Evolutionary conservation across 2,797 vertebrate genomes (phyloP), one percentile per base, ranked within the genome.

Genomic region (Nannoperca obscura): DNA sequence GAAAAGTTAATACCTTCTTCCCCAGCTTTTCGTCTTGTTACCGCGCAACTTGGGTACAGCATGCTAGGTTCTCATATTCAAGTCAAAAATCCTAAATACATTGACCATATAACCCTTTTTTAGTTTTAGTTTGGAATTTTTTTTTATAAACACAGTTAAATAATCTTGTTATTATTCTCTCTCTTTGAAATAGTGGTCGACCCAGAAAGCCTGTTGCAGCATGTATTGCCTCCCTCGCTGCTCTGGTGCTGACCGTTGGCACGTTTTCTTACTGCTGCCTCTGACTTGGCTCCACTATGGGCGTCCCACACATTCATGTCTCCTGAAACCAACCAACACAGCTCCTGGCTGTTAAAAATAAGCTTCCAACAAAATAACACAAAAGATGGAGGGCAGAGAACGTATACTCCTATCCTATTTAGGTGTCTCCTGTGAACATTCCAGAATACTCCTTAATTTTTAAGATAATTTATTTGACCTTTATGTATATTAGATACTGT

Each of bases 301-400:
- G 36, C 42, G 17, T 71, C 81, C 65, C 66, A 75, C 86, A 77
- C 52, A 44, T 67, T 73, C 46, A 38, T 77, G 76, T 72, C 62
- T 66, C 36, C 69, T 74, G 70, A 77, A 69, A 53, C 2, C 68
- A 36, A 1, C 76, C 76, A 54, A 72, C 83, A 78, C 58, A 50
- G 42, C 57, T 62, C 22, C 40, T 8, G n/a, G 19, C 64, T 22
- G 50, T 49, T 80, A 58, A 53, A 61, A 62, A 54, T 19, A 54
- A 42, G 30, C 34, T 13, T 47, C 49, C 22, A 59, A 49, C 24
- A 44, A 60, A 42, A 54, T 14, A 47, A 32, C 36, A 69, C 53
- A 46, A 46, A 44, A 27, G 52, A 80, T 38, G 52, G 15, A 53
- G 30, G 9, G 19, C 10, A 58, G 50, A 77, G 3, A 49, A 7